Percentiles rank a stretch among this genome's conserved stretches.
These are phyloP conservation scores for Xestia sexstrigata DNA, from an alignment of 2,888 invertebrate genomes.

Conservation along the genomic window DNA sequence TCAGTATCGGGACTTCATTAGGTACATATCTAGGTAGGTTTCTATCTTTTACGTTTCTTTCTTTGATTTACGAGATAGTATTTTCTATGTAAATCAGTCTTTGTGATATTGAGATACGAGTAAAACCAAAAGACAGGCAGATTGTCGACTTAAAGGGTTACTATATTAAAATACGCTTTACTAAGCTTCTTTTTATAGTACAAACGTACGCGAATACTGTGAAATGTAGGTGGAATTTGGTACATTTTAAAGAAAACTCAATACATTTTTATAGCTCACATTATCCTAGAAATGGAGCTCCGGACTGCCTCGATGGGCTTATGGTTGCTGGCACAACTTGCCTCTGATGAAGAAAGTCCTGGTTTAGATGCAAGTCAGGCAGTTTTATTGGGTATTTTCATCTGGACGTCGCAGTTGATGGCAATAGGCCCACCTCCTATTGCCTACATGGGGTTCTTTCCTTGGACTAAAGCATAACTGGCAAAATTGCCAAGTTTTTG, in stretches of 20 bases:
- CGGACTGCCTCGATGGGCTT: too few species aligned
- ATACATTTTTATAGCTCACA: background rate
- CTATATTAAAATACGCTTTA: background rate
- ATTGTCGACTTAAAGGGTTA: background rate
- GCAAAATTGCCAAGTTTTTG: too few species aligned
- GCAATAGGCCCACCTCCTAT: background rate
- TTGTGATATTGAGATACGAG: background rate
- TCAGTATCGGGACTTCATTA: constrained; percentile 32
- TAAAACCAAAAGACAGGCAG: background rate
- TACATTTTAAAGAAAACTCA: background rate
- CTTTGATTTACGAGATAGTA: background rate
- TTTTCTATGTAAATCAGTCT: constrained; percentile 5
- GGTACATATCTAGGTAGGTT: background rate
- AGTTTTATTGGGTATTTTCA: background rate
- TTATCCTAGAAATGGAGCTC: background rate
- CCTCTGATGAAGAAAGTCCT: background rate
- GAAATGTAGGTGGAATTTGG: background rate
- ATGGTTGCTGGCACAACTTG: too few species aligned
- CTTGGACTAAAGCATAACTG: background rate
- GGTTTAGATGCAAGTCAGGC: background rate
- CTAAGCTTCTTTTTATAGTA: background rate
- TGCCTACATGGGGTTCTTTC: background rate
- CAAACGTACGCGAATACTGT: background rate
- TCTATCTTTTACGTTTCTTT: background rate
- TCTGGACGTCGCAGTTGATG: background rate